These are phyloP conservation scores for Baryphthengus martii DNA, from an alignment of 2,113 vertebrate species.

Conservation along the genomic window DNA sequence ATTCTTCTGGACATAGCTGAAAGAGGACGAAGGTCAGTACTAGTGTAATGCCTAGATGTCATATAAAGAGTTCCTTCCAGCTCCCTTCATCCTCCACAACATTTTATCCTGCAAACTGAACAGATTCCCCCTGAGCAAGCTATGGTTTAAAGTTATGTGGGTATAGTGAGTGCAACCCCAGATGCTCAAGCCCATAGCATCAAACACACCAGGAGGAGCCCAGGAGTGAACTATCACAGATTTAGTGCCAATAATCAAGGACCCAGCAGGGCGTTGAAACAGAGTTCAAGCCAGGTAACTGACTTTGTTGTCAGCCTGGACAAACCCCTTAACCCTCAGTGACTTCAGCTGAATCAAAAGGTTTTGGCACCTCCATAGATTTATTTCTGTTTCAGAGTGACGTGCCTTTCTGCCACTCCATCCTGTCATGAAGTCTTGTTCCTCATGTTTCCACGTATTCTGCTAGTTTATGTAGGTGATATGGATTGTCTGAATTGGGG, in stretches of 20 bases:
- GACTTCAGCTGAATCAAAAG: not conserved
- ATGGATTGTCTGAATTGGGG: not conserved
- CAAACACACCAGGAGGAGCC: not conserved
- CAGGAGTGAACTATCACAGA: not conserved
- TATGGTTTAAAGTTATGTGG: not conserved
- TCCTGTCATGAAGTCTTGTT: not conserved
- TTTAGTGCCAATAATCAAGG: not conserved
- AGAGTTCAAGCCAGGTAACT: not conserved
- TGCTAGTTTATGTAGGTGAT: not conserved
- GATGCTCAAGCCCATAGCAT: not conserved
- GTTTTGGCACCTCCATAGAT: not conserved
- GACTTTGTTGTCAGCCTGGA: not conserved
- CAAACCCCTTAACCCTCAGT: not conserved
- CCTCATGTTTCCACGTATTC: not conserved
- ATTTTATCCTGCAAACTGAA: not conserved
- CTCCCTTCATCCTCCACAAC: not conserved
- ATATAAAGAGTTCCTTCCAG: not conserved
- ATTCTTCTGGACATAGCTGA: not conserved
- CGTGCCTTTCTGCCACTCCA: rapidly evolving
- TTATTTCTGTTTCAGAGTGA: not conserved
- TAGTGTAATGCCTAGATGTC: not conserved
- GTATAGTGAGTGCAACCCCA: rapidly evolving
- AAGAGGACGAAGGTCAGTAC: not conserved
- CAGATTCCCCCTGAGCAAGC: not conserved
- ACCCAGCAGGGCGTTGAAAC: not conserved